phyloP scores from a whole-genome alignment of 2,797 vertebrate genomes.

The Mormyrus hasselquistii region DNA sequence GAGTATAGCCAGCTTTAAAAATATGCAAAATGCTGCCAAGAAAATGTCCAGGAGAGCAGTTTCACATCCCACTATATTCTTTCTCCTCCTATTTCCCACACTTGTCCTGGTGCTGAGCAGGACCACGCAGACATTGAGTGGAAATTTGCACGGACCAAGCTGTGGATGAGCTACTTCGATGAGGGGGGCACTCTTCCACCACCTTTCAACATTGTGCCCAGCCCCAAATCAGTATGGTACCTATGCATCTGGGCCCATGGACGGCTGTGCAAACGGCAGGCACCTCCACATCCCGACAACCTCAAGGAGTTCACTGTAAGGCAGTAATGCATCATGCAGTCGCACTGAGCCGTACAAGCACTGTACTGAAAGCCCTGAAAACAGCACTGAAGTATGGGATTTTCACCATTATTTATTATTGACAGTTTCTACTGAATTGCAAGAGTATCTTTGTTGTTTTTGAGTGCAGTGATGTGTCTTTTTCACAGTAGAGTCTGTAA shows the following conservation, averaged over 20 bases:
- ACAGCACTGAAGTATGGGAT: neutral
- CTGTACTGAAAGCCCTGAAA: neutral
- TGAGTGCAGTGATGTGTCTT: neutral
- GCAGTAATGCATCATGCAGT: neutral
- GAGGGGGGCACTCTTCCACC: slow-evolving; percentile 89
- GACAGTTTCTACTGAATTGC: neutral
- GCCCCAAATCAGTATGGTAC: slow-evolving; percentile 88
- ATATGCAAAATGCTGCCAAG: neutral
- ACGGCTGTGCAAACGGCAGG: slow-evolving; percentile 66
- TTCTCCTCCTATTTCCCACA: neutral
- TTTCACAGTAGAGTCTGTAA: neutral
- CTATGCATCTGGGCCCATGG: slow-evolving; percentile 86
- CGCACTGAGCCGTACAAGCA: neutral
- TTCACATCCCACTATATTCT: neutral
- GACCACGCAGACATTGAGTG: slow-evolving; percentile 95
- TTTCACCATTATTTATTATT: neutral
- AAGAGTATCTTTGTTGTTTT: neutral
- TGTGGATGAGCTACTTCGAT: slow-evolving; percentile 97
- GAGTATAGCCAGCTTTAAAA: neutral
- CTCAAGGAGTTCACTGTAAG: slow-evolving; percentile 84
- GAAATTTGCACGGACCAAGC: slow-evolving; percentile 93
- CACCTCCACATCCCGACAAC: slow-evolving; percentile 63
- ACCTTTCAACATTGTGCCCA: slow-evolving; percentile 88
- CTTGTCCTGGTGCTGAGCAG: slow-evolving; percentile 46
- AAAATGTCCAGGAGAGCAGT: neutral